Conservation (phyloP, 35 echinoderm and acorn worm genomes). For the Heliocidaris tuberculata region DNA sequence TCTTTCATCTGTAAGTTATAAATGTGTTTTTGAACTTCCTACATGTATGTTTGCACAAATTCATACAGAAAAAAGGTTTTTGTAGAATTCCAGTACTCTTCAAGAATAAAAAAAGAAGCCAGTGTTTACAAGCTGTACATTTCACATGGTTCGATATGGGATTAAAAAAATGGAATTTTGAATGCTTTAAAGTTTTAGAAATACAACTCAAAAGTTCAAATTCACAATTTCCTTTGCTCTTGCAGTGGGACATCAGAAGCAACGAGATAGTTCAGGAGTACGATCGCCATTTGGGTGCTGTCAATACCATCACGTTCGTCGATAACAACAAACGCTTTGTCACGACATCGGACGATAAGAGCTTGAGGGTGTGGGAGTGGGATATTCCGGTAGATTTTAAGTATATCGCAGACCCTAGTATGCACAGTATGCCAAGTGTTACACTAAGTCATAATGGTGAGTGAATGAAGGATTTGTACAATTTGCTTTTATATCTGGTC, state of each 20-base stretch:
- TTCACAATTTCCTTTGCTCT: neutral
- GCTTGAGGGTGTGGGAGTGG: conserved; percentile 97
- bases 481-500: neutral
- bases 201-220: no score
- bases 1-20: no score
- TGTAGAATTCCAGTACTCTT: no score
- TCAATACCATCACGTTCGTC: conserved; percentile 98
- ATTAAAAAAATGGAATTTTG: no score
- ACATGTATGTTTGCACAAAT: no score
- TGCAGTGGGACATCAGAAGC: conserved; percentile 87
- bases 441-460: conserved; percentile 93
- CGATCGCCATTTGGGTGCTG: conserved; percentile 94
- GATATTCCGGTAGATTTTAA: conserved; percentile 99
- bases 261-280: conserved; percentile 97
- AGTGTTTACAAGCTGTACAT: no score
- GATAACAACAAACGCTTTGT: conserved; percentile 92
- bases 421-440: conserved; percentile 98
- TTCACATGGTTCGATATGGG: no score
- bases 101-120: no score
- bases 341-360: conserved; percentile 97
- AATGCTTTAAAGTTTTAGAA: no score
- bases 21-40: no score
- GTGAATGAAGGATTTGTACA: neutral
- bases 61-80: no score
- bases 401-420: conserved; percentile 97